phyloP scores from a whole-genome alignment of 2,797 vertebrate genomes.

The Pseudopleuronectes americanus region DNA sequence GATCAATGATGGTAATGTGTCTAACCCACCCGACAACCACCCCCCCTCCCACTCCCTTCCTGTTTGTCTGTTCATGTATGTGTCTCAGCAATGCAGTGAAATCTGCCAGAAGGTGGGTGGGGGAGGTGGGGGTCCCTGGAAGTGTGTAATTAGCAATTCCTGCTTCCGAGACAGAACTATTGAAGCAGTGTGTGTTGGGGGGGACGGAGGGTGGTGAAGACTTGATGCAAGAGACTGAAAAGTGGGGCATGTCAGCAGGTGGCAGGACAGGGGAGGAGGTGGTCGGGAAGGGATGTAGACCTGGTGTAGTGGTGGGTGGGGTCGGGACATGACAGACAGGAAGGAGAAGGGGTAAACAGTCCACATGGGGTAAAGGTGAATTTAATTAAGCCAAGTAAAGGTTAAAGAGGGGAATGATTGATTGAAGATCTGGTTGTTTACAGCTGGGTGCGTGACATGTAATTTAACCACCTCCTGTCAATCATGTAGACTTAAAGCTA shows the following conservation, averaged over 20 bases:
- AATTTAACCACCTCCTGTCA: neutral
- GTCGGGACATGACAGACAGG: neutral
- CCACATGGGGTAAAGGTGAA: neutral
- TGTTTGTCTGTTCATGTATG: constrained; percentile 62
- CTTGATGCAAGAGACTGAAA: constrained; percentile 16
- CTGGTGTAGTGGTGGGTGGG: neutral
- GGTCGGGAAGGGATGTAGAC: neutral
- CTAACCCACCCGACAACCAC: constrained; percentile 57
- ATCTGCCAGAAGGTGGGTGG: constrained; percentile 41
- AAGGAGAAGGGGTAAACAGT: neutral
- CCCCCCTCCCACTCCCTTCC: constrained; percentile 22
- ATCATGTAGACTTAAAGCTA: neutral
- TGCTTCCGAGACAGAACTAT: constrained; percentile 57
- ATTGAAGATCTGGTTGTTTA: neutral
- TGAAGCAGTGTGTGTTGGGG: constrained; percentile 36
- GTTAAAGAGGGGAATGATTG: constrained; percentile 16
- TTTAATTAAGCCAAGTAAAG: constrained; percentile 11
- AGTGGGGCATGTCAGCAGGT: constrained; percentile 32
- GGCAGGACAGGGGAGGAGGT: neutral
- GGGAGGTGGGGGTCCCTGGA: neutral
- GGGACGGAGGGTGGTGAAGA: constrained; percentile 14
- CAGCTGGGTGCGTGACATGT: neutral
- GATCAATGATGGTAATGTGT: constrained; percentile 85
- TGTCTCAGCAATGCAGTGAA: constrained; percentile 39
- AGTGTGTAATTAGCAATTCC: constrained; percentile 76